phyloP scores from a whole-genome alignment of 2,113 vertebrate species.

The Datnioides undecimradiatus region DNA sequence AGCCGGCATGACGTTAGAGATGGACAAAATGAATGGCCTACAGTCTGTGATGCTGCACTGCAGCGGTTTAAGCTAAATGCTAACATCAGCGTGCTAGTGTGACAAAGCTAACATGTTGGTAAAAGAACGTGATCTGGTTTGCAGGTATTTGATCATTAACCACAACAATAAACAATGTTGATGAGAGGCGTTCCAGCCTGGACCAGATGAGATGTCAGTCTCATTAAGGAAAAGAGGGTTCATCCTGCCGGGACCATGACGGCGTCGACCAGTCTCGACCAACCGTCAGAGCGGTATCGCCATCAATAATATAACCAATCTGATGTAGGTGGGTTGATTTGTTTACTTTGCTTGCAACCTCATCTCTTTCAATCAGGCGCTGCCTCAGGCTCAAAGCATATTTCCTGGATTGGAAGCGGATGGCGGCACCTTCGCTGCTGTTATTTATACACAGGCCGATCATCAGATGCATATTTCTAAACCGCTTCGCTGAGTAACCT shows the following conservation, averaged over 20 bases:
- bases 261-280: not conserved
- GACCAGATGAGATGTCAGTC: not conserved
- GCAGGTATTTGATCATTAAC: not conserved
- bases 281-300: not conserved
- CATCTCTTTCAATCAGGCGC: conserved; percentile 1
- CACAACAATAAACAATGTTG: too few relatives aligned
- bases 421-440: not conserved
- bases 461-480: not conserved
- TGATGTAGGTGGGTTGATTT: not conserved
- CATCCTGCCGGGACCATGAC: not conserved
- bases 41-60: not conserved
- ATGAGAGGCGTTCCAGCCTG: not conserved
- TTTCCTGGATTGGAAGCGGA: not conserved
- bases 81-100: not conserved
- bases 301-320: not conserved
- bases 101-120: not conserved
- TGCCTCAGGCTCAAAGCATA: too few relatives aligned
- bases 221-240: not conserved
- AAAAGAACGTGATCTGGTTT: not conserved
- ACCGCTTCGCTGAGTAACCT: not conserved
- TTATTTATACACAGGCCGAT: not conserved
- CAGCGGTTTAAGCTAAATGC: not conserved
- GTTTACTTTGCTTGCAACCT: not conserved
- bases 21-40: not conserved
- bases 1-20: too few relatives aligned